Conservation (phyloP, 2,888 invertebrate species). For the Andrena minutula region DNA sequence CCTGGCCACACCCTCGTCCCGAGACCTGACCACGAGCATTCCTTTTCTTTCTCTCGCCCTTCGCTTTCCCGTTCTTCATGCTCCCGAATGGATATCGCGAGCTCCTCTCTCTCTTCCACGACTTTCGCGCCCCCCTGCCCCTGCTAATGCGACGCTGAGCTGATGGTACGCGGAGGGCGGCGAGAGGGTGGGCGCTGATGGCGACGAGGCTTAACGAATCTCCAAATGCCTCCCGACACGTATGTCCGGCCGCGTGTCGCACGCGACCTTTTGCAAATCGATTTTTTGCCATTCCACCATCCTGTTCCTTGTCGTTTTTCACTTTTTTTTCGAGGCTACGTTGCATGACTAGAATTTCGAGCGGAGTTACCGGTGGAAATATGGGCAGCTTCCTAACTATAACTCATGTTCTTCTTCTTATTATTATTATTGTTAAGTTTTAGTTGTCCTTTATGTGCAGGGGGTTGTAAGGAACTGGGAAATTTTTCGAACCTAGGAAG, state of each 20-base stretch:
- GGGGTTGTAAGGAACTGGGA: too few species aligned
- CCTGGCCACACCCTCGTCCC: conserved; percentile 76
- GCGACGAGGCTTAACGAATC: conserved; percentile 71
- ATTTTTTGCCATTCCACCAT: conserved; percentile 9
- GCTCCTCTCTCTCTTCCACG: conserved; percentile 16
- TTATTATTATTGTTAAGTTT: too few species aligned
- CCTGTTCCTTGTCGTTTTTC: neutral
- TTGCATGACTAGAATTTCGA: too few species aligned
- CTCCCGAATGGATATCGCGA: neutral
- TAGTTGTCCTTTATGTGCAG: too few species aligned
- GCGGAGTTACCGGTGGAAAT: too few species aligned
- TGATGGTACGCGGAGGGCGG: conserved; percentile 51
- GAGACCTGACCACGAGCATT: conserved; percentile 60
- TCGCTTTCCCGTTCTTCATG: neutral
- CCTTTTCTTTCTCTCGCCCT: conserved; percentile 16
- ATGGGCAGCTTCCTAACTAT: too few species aligned
- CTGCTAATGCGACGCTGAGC: conserved; percentile 66
- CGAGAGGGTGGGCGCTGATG: conserved; percentile 59
- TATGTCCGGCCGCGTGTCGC: conserved; percentile 65
- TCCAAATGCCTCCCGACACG: conserved; percentile 65
- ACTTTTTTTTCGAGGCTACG: conserved; percentile 14
- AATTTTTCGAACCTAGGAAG: too few species aligned
- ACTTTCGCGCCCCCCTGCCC: conserved; percentile 25
- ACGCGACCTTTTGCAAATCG: conserved; percentile 60
- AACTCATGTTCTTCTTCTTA: too few species aligned